Evolutionary conservation across 2,113 vertebrate genomes (phyloP).

Genomic region (Tautogolabrus adspersus): DNA sequence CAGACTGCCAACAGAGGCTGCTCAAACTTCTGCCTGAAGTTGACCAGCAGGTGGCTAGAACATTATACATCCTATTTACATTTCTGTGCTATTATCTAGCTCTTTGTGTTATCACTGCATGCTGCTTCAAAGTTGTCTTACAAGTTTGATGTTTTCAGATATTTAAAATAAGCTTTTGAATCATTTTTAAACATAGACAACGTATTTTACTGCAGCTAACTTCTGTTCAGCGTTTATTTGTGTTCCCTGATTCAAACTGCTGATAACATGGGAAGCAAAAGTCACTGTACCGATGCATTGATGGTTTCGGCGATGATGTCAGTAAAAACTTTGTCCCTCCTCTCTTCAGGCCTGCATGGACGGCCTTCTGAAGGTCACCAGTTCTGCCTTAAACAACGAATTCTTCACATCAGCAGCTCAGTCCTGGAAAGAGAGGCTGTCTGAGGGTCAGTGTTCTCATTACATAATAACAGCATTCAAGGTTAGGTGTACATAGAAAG

Average conservation of each 20-base stretch:
- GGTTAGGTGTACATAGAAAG: not conserved
- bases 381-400: conserved; percentile 96
- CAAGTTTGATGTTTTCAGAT: not conserved
- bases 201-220: not conserved
- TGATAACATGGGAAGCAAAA: not conserved
- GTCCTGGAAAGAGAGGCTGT: conserved; percentile 95
- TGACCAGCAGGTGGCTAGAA: conserved; percentile 89
- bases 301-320: conserved; percentile 19
- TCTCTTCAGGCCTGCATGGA: conserved; percentile 89
- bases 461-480: conserved; percentile 29
- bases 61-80: not conserved
- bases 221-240: not conserved
- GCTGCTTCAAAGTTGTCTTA: not conserved
- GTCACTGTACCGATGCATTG: not conserved
- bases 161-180: too few relatives aligned
- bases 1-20: conserved; percentile 92
- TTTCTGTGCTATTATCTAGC: not conserved
- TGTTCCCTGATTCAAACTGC: not conserved
- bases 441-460: conserved; percentile 87
- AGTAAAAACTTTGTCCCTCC: conserved; percentile 38
- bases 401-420: conserved; percentile 98
- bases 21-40: conserved; percentile 93
- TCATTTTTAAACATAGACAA: too few relatives aligned
- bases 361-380: conserved; percentile 91
- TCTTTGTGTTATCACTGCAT: conserved; percentile 9